phyloP scores from a whole-genome alignment of 2,888 invertebrate species.

The Limnephilus auricula region DNA sequence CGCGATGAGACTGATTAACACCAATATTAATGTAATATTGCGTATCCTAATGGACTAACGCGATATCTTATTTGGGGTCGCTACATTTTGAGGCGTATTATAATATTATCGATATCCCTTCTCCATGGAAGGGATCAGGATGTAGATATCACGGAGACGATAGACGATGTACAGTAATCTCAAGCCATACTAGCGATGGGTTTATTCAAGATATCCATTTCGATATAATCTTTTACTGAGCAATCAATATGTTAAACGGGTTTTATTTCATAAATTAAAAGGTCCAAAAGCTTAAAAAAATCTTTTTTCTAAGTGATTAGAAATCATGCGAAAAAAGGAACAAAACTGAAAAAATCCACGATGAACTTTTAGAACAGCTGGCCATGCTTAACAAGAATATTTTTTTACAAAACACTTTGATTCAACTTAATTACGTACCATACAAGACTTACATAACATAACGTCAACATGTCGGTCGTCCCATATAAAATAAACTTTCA shows the following conservation, averaged over 20 bases:
- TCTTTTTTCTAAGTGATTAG: no score
- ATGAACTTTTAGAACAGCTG: no score
- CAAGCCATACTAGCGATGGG: background rate
- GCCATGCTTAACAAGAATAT: no score
- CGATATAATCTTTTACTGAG: background rate
- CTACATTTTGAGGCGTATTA: background rate
- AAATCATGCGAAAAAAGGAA: background rate
- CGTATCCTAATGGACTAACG: background rate
- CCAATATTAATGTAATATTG: background rate
- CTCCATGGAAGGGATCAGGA: background rate
- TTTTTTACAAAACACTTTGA: no score
- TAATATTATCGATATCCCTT: background rate
- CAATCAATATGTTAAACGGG: background rate
- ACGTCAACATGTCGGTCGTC: no score
- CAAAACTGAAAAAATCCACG: background rate
- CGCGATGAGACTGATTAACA: background rate
- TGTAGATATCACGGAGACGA: background rate
- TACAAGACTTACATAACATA: no score
- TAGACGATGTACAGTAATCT: background rate
- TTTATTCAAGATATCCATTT: background rate
- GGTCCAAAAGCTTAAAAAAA: no score
- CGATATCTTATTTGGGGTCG: background rate
- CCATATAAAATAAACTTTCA: no score
- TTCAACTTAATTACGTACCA: no score
- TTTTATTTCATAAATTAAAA: background rate